A percentile compares a stretch with the other conserved stretches of the same genome.
Evolutionary conservation across 1,140 invertebrate species (phyloP).

Genomic region (Drosophila sp.): DNA sequence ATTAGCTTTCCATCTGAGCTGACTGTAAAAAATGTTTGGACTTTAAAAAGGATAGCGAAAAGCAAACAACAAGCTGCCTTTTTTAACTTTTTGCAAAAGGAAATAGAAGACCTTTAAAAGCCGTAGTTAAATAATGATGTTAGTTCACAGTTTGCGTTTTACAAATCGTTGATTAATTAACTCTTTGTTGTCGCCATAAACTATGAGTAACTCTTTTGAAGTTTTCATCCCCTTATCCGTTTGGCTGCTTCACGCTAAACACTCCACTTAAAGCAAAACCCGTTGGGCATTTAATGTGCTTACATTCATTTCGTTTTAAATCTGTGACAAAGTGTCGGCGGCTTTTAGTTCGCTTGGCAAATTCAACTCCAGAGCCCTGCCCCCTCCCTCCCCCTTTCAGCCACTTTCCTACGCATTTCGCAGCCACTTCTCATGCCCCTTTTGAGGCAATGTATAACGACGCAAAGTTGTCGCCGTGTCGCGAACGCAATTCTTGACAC

Average conservation of each 20-base stretch:
- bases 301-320: constrained; percentile 80
- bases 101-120: no score
- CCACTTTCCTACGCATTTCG: background rate
- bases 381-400: background rate
- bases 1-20: no score
- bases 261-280: constrained; percentile 60
- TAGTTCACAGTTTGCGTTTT: constrained; percentile 31
- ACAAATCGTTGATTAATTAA: constrained; percentile 78
- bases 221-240: constrained; percentile 31
- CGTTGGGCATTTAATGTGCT: constrained; percentile 75
- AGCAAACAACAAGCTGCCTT: no score
- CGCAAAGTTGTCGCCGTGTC: constrained; percentile 78
- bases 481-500: constrained; percentile 78
- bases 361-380: background rate
- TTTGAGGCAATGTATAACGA: constrained; percentile 51
- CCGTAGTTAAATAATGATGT: constrained; percentile 15
- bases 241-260: constrained; percentile 22
- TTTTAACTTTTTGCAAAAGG: no score
- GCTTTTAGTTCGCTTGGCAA: constrained; percentile 56
- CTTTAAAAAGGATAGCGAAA: no score
- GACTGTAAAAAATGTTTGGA: no score
- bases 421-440: constrained; percentile 11
- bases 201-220: constrained; percentile 54
- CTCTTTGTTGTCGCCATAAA: constrained; percentile 63
- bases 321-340: constrained; percentile 71